Percentiles rank a stretch among this genome's conserved stretches.
These are phyloP conservation scores for Spicauda simplicius DNA, from an alignment of 2,888 invertebrate genomes.

Conservation along the genomic window DNA sequence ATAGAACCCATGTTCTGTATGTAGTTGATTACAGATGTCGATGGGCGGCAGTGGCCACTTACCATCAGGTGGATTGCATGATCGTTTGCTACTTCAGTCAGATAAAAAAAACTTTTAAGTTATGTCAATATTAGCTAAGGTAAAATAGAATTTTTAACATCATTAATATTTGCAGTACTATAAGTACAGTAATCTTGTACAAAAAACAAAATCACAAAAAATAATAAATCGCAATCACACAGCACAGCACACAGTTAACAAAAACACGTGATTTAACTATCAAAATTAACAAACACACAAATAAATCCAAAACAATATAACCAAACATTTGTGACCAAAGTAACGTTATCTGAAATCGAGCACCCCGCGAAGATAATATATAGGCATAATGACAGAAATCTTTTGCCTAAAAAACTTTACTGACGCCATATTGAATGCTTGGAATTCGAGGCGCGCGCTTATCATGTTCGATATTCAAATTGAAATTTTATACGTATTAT, in stretches of 20 bases:
- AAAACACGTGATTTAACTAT: conserved; percentile 2
- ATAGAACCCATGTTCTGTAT: no score
- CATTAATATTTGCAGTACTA: no score
- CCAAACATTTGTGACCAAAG: conserved; percentile 49
- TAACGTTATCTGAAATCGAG: conserved; percentile 63
- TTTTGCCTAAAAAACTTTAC: conserved; percentile 59
- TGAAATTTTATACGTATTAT: conserved; percentile 51
- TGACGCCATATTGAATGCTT: conserved; percentile 66
- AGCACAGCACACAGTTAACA: not conserved
- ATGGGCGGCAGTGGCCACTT: no score
- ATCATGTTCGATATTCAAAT: conserved; percentile 57
- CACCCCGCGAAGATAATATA: conserved; percentile 73
- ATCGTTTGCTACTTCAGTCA: no score
- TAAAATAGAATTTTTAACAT: no score
- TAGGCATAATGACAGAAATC: conserved; percentile 71
- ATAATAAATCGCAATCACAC: no score
- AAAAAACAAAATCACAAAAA: no score
- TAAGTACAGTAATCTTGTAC: no score
- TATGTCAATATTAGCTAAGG: no score
- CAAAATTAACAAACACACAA: conserved; percentile 24
- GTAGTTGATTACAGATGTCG: no score
- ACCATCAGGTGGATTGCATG: no score
- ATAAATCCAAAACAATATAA: conserved; percentile 23
- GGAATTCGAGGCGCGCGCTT: conserved; percentile 66
- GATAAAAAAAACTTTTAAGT: no score